A percentile compares a stretch with the other conserved stretches of the same genome.
These are phyloP conservation scores for Chrysolina oricalcia DNA, from an alignment of 2,888 invertebrate genomes.

Conservation along the genomic window DNA sequence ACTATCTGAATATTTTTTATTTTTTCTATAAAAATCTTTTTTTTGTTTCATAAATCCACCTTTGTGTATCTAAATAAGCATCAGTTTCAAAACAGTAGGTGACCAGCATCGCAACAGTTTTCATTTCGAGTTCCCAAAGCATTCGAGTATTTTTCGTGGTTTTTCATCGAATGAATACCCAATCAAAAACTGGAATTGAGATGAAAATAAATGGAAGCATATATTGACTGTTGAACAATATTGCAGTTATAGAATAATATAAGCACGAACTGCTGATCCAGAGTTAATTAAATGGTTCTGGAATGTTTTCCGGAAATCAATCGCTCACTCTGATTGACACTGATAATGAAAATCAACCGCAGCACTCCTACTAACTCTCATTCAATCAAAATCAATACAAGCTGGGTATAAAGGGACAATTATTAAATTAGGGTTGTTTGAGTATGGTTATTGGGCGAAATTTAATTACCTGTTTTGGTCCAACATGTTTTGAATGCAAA, in stretches of 20 bases:
- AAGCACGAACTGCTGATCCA: conserved; percentile 35
- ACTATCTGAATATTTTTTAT: too few species aligned
- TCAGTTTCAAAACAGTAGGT: too few species aligned
- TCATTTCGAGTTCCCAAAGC: not conserved
- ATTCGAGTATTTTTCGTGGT: not conserved
- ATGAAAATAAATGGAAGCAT: too few species aligned
- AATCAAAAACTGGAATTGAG: not conserved
- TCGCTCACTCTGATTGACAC: conserved; percentile 45
- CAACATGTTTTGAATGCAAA: too few species aligned
- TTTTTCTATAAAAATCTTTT: too few species aligned
- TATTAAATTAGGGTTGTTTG: not conserved
- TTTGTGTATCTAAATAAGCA: too few species aligned
- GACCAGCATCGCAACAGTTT: too few species aligned
- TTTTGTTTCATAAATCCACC: too few species aligned
- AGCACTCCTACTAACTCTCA: not conserved
- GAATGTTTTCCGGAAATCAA: conserved; percentile 49
- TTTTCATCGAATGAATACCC: not conserved
- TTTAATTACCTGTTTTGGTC: not conserved
- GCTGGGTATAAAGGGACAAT: not conserved
- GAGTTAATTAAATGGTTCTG: conserved; percentile 47
- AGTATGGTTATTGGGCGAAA: not conserved
- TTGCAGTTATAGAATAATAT: conserved; percentile 28
- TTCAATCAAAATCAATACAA: not conserved
- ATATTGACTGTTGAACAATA: not conserved
- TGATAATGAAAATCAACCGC: conserved; percentile 43